phyloP scores from a whole-genome alignment of 2,113 vertebrate species.

The Paracanthobrama guichenoti region DNA sequence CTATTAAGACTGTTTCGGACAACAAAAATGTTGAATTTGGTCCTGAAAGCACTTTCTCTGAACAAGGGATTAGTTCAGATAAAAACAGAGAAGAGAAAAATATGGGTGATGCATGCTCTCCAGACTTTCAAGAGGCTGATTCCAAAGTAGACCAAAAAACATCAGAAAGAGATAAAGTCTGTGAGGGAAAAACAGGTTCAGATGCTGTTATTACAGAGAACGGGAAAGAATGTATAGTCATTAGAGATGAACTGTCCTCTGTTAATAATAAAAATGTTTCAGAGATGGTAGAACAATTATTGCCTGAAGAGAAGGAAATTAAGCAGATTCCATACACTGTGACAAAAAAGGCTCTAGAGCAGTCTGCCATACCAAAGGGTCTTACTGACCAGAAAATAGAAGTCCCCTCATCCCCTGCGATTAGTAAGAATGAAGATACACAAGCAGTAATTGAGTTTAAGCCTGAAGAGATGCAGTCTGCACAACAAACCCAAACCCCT shows the following conservation, averaged over 20 bases:
- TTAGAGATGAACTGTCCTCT: constrained; percentile 44
- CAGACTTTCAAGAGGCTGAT: constrained; percentile 35
- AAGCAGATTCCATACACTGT: neutral
- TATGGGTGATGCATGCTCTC: neutral
- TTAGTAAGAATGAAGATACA: constrained; percentile 30
- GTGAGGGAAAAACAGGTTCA: constrained; percentile 39
- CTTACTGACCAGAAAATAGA: neutral
- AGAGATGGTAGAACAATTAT: neutral
- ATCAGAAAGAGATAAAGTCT: constrained; percentile 2
- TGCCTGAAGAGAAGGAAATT: neutral
- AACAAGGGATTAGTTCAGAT: constrained; percentile 36
- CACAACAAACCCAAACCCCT: neutral
- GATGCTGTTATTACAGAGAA: constrained; percentile 22
- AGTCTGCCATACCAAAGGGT: neutral
- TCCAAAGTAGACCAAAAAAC: constrained; percentile 37
- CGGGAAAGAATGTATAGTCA: constrained; percentile 46
- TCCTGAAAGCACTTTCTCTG: constrained; percentile 13
- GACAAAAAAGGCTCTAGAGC: constrained; percentile 1
- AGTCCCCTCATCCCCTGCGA: constrained; percentile 29
- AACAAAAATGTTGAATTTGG: constrained; percentile 19
- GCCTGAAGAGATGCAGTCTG: neutral
- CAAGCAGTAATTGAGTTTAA: constrained; percentile 30
- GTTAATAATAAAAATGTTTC: constrained; percentile 12
- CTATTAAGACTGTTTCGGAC: neutral
- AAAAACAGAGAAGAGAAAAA: constrained; percentile 44